A percentile compares a stretch with the other conserved stretches of the same genome.
phyloP scores from a whole-genome alignment of 2,888 invertebrate genomes.

The Dasysyrphus albostriatus region DNA sequence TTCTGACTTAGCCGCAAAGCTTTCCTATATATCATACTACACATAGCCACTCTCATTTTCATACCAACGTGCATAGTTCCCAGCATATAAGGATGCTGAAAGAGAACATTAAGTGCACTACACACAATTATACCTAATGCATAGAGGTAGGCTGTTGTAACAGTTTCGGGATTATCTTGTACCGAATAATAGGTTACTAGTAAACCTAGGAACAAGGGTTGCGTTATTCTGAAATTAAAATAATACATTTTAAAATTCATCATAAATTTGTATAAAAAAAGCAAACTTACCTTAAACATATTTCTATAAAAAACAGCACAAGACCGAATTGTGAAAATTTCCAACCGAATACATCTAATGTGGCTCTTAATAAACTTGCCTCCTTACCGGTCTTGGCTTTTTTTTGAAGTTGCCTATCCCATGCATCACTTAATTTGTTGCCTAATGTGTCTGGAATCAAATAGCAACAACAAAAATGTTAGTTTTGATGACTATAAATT shows the following conservation, averaged over 20 bases:
- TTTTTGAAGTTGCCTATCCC: conserved; percentile 85
- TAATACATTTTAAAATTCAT: background rate
- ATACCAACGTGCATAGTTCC: conserved; percentile 88
- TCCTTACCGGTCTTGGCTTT: conserved; percentile 81
- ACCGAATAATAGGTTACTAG: conserved; percentile 86
- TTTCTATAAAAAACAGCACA: conserved; percentile 86
- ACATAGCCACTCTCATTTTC: conserved; percentile 88
- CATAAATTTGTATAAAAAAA: background rate
- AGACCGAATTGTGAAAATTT: conserved; percentile 86
- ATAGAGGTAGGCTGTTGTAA: conserved; percentile 89
- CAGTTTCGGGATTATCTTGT: conserved; percentile 74
- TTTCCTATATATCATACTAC: conserved; percentile 89
- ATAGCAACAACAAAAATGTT: conserved; percentile 37
- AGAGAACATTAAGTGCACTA: conserved; percentile 89
- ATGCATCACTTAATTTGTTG: conserved; percentile 85
- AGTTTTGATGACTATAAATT: conserved; percentile 1
- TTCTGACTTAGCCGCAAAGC: conserved; percentile 88
- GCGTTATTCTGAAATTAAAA: conserved; percentile 85
- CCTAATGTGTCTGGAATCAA: conserved; percentile 84
- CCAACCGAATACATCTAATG: conserved; percentile 87
- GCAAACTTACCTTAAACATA: conserved; percentile 85
- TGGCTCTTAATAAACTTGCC: conserved; percentile 83
- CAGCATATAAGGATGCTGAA: conserved; percentile 96
- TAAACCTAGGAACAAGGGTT: conserved; percentile 87
- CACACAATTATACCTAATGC: conserved; percentile 90